A percentile compares a stretch with the other conserved stretches of the same genome.
These are phyloP conservation scores for Leucoraja erinaceus DNA, from an alignment of 2,113 vertebrate species.

Conservation along the genomic window DNA sequence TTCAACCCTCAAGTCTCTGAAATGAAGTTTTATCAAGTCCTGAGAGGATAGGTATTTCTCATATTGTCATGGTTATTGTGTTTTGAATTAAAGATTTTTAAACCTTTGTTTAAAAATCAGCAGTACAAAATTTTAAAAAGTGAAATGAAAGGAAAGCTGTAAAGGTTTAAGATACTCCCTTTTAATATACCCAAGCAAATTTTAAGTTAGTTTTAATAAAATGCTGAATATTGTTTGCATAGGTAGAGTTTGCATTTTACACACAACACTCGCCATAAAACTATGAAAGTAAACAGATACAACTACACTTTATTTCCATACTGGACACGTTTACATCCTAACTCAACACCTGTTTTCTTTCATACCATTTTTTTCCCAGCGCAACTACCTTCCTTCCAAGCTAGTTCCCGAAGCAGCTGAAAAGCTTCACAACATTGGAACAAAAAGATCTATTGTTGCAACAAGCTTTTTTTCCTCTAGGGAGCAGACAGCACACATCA, in stretches of 20 bases:
- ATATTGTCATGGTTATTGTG: too few relatives aligned
- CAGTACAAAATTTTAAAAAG: neutral
- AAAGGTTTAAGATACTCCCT: neutral
- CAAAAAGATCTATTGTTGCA: neutral
- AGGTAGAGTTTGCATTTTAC: neutral
- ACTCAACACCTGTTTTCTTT: neutral
- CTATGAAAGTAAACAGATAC: neutral
- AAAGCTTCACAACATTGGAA: neutral
- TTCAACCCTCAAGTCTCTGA: too few relatives aligned
- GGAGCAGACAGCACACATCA: slow-evolving; percentile 27
- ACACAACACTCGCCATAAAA: neutral
- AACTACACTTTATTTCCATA: neutral
- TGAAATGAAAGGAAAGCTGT: too few relatives aligned
- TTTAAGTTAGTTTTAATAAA: neutral
- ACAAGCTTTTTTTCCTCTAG: neutral
- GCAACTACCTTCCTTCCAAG: neutral
- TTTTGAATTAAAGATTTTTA: too few relatives aligned
- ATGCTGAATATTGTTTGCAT: too few relatives aligned
- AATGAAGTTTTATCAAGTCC: too few relatives aligned
- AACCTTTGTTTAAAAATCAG: neutral
- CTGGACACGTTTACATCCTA: neutral
- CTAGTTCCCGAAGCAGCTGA: neutral
- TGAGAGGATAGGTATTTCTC: too few relatives aligned
- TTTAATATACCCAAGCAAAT: neutral
- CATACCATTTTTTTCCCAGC: neutral